phyloP scores from a whole-genome alignment of 2,113 vertebrate species.

The Amia ocellicauda region DNA sequence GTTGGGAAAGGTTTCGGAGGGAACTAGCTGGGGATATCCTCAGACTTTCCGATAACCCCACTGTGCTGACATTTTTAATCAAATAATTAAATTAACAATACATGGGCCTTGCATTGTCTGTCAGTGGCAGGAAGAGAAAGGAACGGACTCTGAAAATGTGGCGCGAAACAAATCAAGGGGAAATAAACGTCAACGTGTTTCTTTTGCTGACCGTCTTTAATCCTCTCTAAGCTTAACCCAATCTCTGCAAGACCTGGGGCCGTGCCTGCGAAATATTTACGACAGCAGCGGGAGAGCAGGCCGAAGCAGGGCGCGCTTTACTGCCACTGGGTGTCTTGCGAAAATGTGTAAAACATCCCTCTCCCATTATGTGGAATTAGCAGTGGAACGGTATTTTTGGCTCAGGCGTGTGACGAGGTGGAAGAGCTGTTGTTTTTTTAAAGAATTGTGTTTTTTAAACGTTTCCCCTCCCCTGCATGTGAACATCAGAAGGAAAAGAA shows the following conservation, averaged over 20 bases:
- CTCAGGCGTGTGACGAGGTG: neutral
- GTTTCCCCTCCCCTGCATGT: too few relatives aligned
- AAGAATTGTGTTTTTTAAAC: too few relatives aligned
- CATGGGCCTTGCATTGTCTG: too few relatives aligned
- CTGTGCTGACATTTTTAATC: too few relatives aligned
- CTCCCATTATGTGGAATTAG: neutral
- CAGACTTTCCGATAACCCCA: too few relatives aligned
- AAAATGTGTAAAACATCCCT: neutral
- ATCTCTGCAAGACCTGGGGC: neutral
- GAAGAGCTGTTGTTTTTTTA: neutral
- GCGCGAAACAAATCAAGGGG: neutral
- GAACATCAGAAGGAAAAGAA: too few relatives aligned
- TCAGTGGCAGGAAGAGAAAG: too few relatives aligned
- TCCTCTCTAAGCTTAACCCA: neutral
- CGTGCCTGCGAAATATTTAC: neutral
- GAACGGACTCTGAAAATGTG: too few relatives aligned
- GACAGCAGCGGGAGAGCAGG: neutral
- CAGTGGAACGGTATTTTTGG: neutral
- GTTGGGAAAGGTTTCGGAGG: too few relatives aligned
- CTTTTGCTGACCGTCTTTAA: neutral
- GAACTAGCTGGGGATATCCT: too few relatives aligned
- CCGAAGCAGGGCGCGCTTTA: too few relatives aligned
- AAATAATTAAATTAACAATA: too few relatives aligned
- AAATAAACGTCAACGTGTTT: neutral
- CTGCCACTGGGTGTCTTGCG: neutral